Base-by-base conservation (phyloP, 2,113 vertebrate species). In the Tonatia bakeri region DNA sequence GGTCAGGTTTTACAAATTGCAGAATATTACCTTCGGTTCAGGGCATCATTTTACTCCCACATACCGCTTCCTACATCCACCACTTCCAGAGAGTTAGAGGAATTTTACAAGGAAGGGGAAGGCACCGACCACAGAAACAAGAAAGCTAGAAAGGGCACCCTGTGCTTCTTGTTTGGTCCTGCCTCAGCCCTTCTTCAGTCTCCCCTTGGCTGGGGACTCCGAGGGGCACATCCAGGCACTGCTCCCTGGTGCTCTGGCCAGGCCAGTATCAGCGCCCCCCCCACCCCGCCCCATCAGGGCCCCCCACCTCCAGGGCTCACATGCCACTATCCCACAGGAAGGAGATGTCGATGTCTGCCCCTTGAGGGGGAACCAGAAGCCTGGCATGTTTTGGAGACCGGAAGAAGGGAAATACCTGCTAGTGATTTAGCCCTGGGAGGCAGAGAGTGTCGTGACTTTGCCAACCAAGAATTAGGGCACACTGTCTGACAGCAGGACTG, bases 401-500 rank as follows among this genome's bases (percentile, higher is more conserved):
- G 61, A 5, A 16, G 40, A 7, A n/a, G 26, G 31, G 20, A 5
- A n/a, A 31, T 7, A 0, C 40, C 52, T 88, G 47, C 88, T 70
- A 11, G 50, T 59, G 90, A 19, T 16, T 87, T 76, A 54, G 67
- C 61, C 73, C 82, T 24, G 20, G 75, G 56, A 94, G 24, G 24
- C 94, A 54, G 8, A 45, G 43, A 77, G 38, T 56, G 50, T 38
- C 0, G 3, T 43, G 38, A 38, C 80, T 96, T 96, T 96, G 70
- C 89, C 59, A 94, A 72, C 85, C 24, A 56, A 86, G 94, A 93
- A 70, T 89, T 77, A 87, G 93, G 82, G 47, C 81, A 80, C 72
- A 38, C 61, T 1, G 2, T 69, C 81, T 79, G 33, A 81, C 40
- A 56, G 45, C 38, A 5, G 50, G 94, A 33, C 70, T 40, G 13